Conservation (phyloP, 2,113 vertebrate genomes). For the Dissostichus mawsoni region DNA sequence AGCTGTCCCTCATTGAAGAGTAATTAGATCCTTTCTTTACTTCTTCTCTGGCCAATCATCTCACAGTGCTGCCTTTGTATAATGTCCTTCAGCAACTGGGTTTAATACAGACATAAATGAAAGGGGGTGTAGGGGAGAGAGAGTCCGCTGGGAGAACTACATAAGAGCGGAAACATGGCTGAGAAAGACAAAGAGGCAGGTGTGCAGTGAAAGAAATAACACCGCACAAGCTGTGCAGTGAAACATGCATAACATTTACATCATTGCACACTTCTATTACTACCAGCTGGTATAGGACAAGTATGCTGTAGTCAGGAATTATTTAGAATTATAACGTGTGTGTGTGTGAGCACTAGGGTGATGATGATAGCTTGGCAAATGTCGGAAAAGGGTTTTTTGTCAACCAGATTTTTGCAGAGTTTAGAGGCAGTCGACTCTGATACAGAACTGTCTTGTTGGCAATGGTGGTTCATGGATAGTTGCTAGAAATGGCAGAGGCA, state of each 20-base stretch:
- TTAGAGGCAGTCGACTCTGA: conserved; percentile 5
- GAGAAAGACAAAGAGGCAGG: conserved; percentile 53
- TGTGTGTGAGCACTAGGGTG: neutral
- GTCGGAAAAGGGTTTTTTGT: neutral
- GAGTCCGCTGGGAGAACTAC: conserved; percentile 12
- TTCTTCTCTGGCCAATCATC: conserved; percentile 53
- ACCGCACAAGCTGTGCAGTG: neutral
- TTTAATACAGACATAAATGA: conserved; percentile 62
- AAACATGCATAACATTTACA: conserved; percentile 36
- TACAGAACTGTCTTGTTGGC: conserved; percentile 8
- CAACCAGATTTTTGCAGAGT: conserved; percentile 10
- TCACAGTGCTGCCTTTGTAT: conserved; percentile 68
- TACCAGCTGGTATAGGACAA: conserved; percentile 24
- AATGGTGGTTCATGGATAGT: neutral
- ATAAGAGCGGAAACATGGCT: conserved; percentile 6
- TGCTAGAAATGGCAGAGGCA: neutral
- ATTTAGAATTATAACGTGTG: neutral
- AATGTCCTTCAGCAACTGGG: conserved; percentile 54
- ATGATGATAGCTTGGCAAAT: conserved; percentile 24
- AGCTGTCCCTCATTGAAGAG: conserved; percentile 47
- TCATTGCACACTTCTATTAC: conserved; percentile 27
- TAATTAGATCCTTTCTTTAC: conserved; percentile 65
- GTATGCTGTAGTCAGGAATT: neutral
- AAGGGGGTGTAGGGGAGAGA: conserved; percentile 22
- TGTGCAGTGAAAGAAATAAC: conserved; percentile 39